A percentile compares a stretch with the other conserved stretches of the same genome.
phyloP scores from a whole-genome alignment of 2,113 vertebrate species.

The Ptychochromis oligacanthus region DNA sequence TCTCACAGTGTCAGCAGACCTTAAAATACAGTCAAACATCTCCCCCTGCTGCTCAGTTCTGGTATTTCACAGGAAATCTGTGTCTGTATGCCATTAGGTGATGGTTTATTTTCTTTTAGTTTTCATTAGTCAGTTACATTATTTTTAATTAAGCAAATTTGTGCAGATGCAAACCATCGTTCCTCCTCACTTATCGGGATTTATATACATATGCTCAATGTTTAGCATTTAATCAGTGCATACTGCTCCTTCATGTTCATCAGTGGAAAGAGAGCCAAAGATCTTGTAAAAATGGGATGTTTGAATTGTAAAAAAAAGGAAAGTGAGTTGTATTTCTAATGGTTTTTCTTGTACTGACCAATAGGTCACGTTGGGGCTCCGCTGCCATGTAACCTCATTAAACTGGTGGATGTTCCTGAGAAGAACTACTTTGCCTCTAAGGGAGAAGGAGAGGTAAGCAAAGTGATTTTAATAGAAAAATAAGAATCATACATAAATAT shows the following conservation, averaged over 20 bases:
- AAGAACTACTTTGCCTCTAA: constrained; percentile 96
- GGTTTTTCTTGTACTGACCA: not conserved
- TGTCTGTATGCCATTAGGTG: not conserved
- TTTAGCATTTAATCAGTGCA: not conserved
- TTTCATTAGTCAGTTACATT: not conserved
- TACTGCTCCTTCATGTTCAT: not conserved
- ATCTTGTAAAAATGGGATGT: not conserved
- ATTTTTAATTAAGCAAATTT: not conserved
- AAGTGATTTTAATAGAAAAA: not conserved
- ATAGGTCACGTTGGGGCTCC: constrained; percentile 96
- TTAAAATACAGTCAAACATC: not conserved
- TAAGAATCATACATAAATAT: not conserved
- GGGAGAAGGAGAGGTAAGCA: constrained; percentile 93
- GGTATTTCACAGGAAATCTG: not conserved
- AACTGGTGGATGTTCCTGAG: constrained; percentile 92
- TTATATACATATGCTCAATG: not conserved
- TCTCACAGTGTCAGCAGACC: no score
- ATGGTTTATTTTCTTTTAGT: not conserved
- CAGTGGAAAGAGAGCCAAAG: not conserved
- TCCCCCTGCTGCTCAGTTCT: constrained; percentile 48
- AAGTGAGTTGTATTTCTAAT: not conserved
- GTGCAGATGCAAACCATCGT: no score
- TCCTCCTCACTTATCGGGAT: not conserved
- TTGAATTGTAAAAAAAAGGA: not conserved
- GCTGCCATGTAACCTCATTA: constrained; percentile 95